Base-by-base conservation (phyloP, 2,888 invertebrate genomes). In the Eupithecia tripunctaria region DNA sequence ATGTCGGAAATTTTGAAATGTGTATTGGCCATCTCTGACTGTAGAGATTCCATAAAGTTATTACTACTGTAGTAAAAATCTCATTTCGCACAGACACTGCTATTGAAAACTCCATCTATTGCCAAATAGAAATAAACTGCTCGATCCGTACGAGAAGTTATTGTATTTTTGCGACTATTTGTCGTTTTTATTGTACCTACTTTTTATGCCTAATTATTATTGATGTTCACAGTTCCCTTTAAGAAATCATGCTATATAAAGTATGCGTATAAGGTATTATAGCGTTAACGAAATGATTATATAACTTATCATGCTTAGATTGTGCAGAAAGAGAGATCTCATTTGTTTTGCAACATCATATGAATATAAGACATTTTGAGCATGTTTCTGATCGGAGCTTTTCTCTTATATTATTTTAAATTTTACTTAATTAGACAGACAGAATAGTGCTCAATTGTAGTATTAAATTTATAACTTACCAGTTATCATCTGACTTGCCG, bases 401-500 rank as follows among this genome's bases (percentile, higher is more conserved):
- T 51, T 21, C 4, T 14, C 4, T 32, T 32, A n/a, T n/a, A n/a
- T n/a, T n/a, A n/a, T n/a, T n/a, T n/a, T n/a, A n/a, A n/a, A n/a
- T n/a, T n/a, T n/a, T n/a, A n/a, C n/a, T n/a, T n/a, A n/a, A n/a
- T n/a, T n/a, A n/a, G n/a, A n/a, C n/a, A n/a, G n/a, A n/a, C n/a
- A n/a, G n/a, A n/a, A n/a, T n/a, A n/a, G n/a, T n/a, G n/a, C n/a
- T n/a, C n/a, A n/a, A n/a, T n/a, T n/a, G n/a, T n/a, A n/a, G n/a
- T n/a, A n/a, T n/a, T n/a, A n/a, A n/a, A n/a, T 2, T n/a, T 18
- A 60, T 14, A 66, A 76, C 88, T 87, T 78, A 94, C 95, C 94
- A 78, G 90, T 92, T 25, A 95, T 91, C 91, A 93, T 94, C 79
- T 93, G 94, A 72, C 94, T 95, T 0, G 94, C 94, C 32, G 91